Percentiles rank a stretch among this genome's conserved stretches.
Evolutionary conservation across 2,113 vertebrate genomes (phyloP).

Genomic region (Sarotherodon lohbergeri): DNA sequence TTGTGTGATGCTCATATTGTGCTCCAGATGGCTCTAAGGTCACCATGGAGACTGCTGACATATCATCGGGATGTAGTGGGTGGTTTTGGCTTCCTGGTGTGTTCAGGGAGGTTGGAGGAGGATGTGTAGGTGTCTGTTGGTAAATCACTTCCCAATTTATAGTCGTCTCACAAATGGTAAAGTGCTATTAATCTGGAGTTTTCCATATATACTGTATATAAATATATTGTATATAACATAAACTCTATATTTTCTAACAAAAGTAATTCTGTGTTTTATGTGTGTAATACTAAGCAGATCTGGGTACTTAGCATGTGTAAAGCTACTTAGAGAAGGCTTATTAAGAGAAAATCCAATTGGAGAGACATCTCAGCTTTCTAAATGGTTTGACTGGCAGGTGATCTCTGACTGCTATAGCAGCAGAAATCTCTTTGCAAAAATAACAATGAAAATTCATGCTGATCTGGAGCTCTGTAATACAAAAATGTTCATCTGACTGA

Average conservation of each 20-base stretch:
- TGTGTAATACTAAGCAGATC: not conserved
- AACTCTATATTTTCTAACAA: not conserved
- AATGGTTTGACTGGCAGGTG: not conserved
- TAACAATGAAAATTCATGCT: not conserved
- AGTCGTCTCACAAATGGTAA: not conserved
- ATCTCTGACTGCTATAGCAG: not conserved
- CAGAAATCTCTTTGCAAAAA: not conserved
- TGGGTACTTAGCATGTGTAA: not conserved
- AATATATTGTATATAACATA: not conserved
- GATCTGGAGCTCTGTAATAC: not conserved
- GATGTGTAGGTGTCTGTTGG: not conserved
- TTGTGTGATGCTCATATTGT: not conserved
- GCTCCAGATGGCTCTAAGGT: conserved; percentile 2
- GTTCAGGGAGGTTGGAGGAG: not conserved
- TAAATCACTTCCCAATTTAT: not conserved
- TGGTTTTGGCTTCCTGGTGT: not conserved
- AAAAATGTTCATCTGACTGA: not conserved
- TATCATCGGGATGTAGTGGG: not conserved
- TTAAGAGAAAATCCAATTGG: not conserved
- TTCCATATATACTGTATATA: not conserved
- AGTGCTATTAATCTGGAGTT: not conserved
- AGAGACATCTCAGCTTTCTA: not conserved
- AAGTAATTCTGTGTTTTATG: not conserved
- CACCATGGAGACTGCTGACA: conserved; percentile 34
- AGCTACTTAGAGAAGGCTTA: not conserved